These are phyloP conservation scores for Motacilla tschutschensis DNA, from an alignment of 2,113 vertebrate genomes.

Conservation along the genomic window DNA sequence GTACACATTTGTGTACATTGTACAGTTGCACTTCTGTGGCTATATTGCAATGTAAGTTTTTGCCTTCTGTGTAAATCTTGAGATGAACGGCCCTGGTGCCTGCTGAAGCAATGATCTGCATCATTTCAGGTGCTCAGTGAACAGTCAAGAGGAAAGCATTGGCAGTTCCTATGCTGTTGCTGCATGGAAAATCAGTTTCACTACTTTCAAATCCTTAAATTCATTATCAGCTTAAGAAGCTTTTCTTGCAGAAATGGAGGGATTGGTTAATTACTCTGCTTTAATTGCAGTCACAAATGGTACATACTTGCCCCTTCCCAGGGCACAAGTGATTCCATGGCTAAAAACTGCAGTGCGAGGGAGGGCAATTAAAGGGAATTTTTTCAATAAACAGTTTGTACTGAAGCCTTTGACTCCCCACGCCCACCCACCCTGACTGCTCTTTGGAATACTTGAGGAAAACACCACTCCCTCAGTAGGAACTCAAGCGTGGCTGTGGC, in stretches of 20 bases:
- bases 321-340: background rate
- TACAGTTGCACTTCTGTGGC: background rate
- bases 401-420: background rate
- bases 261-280: background rate
- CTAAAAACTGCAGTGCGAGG: background rate
- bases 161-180: background rate
- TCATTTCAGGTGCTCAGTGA: slow-evolving; percentile 6
- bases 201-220: background rate
- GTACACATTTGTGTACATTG: background rate
- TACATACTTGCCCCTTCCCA: background rate
- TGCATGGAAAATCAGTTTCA: background rate
- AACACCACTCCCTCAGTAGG: slow-evolving; percentile 20
- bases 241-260: background rate
- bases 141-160: background rate
- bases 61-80: background rate
- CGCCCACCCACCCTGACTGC: background rate
- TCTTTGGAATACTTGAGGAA: background rate
- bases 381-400: background rate
- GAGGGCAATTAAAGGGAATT: background rate
- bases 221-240: background rate
- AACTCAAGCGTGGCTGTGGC: background rate
- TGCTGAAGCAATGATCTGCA: background rate
- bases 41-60: background rate
- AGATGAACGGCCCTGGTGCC: background rate
- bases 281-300: background rate